Percentiles rank a stretch among this genome's conserved stretches.
Evolutionary conservation across 2,113 vertebrate genomes (phyloP).

Genomic region (Heterotilapia buettikoferi): DNA sequence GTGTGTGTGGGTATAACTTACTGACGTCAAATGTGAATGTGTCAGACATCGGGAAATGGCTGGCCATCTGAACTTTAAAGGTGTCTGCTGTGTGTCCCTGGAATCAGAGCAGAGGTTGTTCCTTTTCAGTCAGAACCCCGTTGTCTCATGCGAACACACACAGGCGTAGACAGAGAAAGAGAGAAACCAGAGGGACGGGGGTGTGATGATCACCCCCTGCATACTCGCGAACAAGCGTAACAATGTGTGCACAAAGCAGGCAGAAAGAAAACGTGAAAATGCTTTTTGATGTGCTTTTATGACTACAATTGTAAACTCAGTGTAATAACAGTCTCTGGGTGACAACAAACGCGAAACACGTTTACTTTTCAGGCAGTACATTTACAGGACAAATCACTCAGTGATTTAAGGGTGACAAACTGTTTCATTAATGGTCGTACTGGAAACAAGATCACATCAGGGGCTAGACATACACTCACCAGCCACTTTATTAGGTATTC

Average conservation of each 20-base stretch:
- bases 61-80: slow-evolving; percentile 27
- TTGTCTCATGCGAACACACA: background rate
- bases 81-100: slow-evolving; percentile 12
- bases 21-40: background rate
- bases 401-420: background rate
- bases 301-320: background rate
- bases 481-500: background rate
- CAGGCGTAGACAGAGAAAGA: background rate
- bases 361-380: background rate
- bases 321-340: background rate
- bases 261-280: background rate
- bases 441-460: background rate
- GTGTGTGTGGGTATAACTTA: background rate
- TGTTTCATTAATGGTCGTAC: background rate
- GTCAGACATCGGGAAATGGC: background rate
- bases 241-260: background rate
- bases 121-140: background rate
- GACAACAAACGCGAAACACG: background rate
- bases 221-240: background rate
- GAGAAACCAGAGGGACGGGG: background rate
- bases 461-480: background rate
- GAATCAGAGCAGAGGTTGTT: slow-evolving; percentile 1
- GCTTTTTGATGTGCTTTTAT: background rate
- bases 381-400: background rate
- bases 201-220: background rate